Percentiles rank a stretch among this genome's conserved stretches.
Evolutionary conservation across 2,888 invertebrate species (phyloP).

Genomic region (Dasypolia templi): DNA sequence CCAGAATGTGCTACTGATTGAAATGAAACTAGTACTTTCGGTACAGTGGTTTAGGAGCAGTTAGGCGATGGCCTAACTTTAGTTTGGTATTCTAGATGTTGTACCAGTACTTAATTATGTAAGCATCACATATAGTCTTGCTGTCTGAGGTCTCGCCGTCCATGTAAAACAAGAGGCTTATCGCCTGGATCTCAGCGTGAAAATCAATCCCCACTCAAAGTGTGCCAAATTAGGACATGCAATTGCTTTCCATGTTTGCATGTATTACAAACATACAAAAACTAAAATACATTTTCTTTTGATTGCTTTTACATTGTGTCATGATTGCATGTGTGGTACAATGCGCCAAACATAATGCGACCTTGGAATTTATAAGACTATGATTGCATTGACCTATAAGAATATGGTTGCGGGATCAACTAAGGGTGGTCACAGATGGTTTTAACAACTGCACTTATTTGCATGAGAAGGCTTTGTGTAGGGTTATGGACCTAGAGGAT

Average conservation of each 20-base stretch:
- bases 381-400: neutral
- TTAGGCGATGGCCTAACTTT: too few relatives aligned
- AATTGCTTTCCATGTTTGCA: slow-evolving; percentile 9
- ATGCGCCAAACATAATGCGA: slow-evolving; percentile 8
- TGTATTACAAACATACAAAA: neutral
- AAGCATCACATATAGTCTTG: too few relatives aligned
- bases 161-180: neutral
- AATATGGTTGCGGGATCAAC: too few relatives aligned
- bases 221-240: neutral
- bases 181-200: neutral
- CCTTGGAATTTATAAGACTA: neutral
- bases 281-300: slow-evolving; percentile 20
- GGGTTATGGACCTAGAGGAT: too few relatives aligned
- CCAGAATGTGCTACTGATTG: neutral
- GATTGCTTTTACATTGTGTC: slow-evolving; percentile 29
- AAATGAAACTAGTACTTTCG: neutral
- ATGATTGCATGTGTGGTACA: neutral
- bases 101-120: too few relatives aligned
- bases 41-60: neutral
- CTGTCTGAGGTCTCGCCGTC: neutral
- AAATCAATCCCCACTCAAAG: neutral
- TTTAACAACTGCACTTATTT: too few relatives aligned
- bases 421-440: too few relatives aligned
- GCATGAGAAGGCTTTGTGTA: too few relatives aligned
- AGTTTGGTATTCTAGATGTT: too few relatives aligned